Evolutionary conservation across 2,888 invertebrate genomes (phyloP).

Genomic region (Spodoptera exigua): DNA sequence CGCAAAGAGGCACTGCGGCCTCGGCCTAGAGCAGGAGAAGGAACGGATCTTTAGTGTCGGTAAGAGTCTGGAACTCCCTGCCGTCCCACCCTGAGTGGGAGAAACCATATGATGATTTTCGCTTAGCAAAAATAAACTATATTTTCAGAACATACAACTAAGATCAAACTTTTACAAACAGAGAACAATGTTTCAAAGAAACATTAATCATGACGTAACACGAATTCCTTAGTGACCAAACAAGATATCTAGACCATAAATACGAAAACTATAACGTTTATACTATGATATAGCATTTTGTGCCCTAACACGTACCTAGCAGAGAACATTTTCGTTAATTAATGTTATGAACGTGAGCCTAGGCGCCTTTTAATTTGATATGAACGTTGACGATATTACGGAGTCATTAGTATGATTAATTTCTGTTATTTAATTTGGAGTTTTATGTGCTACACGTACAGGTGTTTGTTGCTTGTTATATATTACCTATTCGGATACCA

Average conservation of each 20-base stretch:
- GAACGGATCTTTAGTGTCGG: no score
- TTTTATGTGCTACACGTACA: neutral
- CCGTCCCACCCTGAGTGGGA: no score
- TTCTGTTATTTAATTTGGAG: constrained; percentile 10
- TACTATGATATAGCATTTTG: neutral
- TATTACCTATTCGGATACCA: no score
- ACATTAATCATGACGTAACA: neutral
- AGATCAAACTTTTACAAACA: no score
- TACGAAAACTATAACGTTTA: constrained; percentile 5
- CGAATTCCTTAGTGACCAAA: neutral
- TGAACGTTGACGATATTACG: constrained; percentile 17
- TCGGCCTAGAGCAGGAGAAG: no score
- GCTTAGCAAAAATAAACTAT: no score
- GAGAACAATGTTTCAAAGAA: neutral
- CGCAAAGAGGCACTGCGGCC: no score
- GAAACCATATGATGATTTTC: no score
- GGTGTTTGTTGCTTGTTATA: neutral
- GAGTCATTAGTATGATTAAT: constrained; percentile 27
- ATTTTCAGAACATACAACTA: no score
- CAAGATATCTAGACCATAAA: neutral
- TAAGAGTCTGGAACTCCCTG: no score
- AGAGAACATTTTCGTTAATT: constrained; percentile 18
- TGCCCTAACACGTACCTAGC: neutral
- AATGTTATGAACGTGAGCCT: constrained; percentile 10
- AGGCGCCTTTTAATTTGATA: constrained; percentile 24